Evolutionary conservation across 2,113 vertebrate species (phyloP).

Genomic region (Hymenochirus boettgeri): DNA sequence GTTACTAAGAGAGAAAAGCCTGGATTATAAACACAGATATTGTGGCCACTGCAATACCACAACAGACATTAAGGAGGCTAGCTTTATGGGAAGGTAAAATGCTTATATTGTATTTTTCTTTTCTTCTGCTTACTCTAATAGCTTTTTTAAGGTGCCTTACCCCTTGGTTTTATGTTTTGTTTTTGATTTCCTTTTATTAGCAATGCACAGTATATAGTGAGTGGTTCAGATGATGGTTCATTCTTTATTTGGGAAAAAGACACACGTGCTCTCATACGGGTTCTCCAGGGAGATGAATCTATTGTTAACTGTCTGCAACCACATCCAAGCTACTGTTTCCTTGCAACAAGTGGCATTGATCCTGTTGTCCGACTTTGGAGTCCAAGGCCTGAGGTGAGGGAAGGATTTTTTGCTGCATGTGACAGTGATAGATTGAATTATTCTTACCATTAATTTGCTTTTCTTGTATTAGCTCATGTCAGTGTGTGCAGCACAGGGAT

Average conservation of each 20-base stretch:
- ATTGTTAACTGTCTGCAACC: constrained; percentile 98
- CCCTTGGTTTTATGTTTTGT: constrained; percentile 4
- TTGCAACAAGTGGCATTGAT: constrained; percentile 95
- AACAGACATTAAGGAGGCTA: constrained; percentile 97
- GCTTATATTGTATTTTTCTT: neutral
- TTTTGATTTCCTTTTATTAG: constrained; percentile 53
- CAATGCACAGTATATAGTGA: constrained; percentile 95
- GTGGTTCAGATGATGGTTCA: constrained; percentile 94
- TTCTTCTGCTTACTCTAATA: neutral
- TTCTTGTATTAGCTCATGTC: too few relatives aligned
- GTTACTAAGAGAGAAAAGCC: constrained; percentile 87
- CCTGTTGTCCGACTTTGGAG: constrained; percentile 94
- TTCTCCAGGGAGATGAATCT: constrained; percentile 94
- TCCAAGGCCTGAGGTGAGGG: constrained; percentile 86
- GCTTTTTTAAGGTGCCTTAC: neutral
- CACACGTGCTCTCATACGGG: constrained; percentile 90
- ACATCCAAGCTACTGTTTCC: constrained; percentile 94
- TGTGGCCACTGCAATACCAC: constrained; percentile 98
- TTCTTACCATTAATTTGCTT: too few relatives aligned
- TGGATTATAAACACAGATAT: constrained; percentile 95
- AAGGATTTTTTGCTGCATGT: too few relatives aligned
- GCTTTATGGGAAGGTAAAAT: constrained; percentile 92
- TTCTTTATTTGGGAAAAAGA: constrained; percentile 99
- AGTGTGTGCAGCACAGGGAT: too few relatives aligned
- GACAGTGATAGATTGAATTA: too few relatives aligned